Evolutionary conservation across 2,888 invertebrate species (phyloP).

Genomic region (Zele albiditarsus): DNA sequence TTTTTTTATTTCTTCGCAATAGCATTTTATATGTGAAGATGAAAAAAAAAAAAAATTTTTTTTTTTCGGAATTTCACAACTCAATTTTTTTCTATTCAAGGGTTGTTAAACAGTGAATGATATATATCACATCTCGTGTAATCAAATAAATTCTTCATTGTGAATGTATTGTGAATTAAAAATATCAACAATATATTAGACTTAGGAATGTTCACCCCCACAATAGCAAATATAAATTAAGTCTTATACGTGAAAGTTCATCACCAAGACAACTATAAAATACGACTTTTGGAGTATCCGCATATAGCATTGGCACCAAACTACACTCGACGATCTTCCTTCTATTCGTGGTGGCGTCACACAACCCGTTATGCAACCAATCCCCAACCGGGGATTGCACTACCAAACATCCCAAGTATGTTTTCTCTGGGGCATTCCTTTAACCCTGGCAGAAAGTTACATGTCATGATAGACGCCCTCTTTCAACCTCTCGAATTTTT

Average conservation of each 20-base stretch:
- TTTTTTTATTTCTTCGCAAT: background rate
- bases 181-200: background rate
- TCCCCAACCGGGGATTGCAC: slow-evolving; percentile 66
- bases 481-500: slow-evolving; percentile 47
- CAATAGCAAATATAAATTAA: background rate
- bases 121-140: background rate
- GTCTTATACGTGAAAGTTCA: slow-evolving; percentile 34
- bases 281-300: slow-evolving; percentile 58
- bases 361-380: slow-evolving; percentile 64
- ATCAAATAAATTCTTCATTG: background rate
- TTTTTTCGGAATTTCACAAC: background rate
- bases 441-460: slow-evolving; percentile 56
- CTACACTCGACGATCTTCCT: slow-evolving; percentile 52
- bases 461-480: slow-evolving; percentile 50
- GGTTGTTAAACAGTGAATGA: background rate
- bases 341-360: slow-evolving; percentile 64
- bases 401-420: slow-evolving; percentile 68
- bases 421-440: slow-evolving; percentile 64
- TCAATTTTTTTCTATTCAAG: background rate
- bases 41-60: background rate
- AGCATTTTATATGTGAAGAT: background rate
- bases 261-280: slow-evolving; percentile 47
- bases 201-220: background rate
- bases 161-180: background rate
- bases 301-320: slow-evolving; percentile 63